Evolutionary conservation across 2,113 vertebrate genomes (phyloP), one percentile per base, ranked within the genome.

Genomic region (Bettongia penicillata): DNA sequence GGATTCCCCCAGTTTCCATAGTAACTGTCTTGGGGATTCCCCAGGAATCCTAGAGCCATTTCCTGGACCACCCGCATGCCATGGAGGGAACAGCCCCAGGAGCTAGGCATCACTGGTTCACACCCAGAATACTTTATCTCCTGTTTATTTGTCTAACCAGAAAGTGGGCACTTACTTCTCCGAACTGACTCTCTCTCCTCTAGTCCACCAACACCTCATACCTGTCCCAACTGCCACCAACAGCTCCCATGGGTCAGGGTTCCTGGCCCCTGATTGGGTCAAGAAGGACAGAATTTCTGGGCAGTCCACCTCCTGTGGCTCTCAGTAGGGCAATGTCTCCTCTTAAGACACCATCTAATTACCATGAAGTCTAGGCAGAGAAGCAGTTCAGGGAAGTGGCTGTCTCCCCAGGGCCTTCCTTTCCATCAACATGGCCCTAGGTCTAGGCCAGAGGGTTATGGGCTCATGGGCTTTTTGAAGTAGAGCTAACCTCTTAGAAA

Each of bases 191-290:
- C 53, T 31, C 49, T 57, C 84, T 84, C 53, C 89, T 51, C 48
- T 53, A 23, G 89, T 91, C 93, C 57, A 0, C 0, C 10, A 50
- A 91, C 4, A 23, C 9, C 0, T 24, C 4, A 0, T 48, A 53
- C 25, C 7, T 0, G 25, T 0, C 89, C 53, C 91, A 96, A 96
- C 97, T 94, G 97, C 92, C 91, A 84, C 93, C 22, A 97, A 97
- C 95, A 31, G 92, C 51, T 90, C 47, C 94, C 43, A 0, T 9
- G 6, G 25, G 37, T 16, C 61, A 26, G 61, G 24, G 50, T 94
- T 90, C 95, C 94, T 52, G 84, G 47, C 3, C 90, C 93, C 93
- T 53, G n/a, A 92, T 28, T 93, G 94, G 96, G 90, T 90, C 90
- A 68, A 0, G 0, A 0, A 90, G 53, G 31, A 22, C 0, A 57